These are phyloP conservation scores for Ptychobarbus kaznakovi DNA, from an alignment of 2,797 vertebrate genomes.

Conservation along the genomic window DNA sequence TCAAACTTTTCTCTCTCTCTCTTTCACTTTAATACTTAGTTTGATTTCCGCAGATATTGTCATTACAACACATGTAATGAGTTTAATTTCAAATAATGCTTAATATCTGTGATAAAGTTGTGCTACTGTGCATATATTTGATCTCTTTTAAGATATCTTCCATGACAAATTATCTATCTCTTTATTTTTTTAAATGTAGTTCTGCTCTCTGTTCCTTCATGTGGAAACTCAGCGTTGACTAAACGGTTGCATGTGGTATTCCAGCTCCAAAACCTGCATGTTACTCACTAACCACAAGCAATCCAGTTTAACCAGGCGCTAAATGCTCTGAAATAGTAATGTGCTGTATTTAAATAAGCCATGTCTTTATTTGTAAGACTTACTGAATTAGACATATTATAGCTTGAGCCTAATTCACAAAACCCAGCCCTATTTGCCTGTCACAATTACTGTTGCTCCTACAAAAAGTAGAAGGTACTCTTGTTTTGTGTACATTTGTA, in stretches of 20 bases:
- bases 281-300: constrained; percentile 17
- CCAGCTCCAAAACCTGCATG: not conserved
- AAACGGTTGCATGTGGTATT: constrained; percentile 15
- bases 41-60: constrained; percentile 54
- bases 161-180: not conserved
- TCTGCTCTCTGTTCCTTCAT: constrained; percentile 5
- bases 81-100: constrained; percentile 4
- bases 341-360: constrained; percentile 11
- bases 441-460: not conserved
- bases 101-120: not conserved
- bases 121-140: not conserved
- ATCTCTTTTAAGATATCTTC: not conserved
- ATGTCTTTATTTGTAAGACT: not conserved
- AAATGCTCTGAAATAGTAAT: not conserved
- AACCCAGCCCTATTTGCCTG: not conserved
- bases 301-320: constrained; percentile 28
- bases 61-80: not conserved
- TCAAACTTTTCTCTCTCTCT: constrained; percentile 65
- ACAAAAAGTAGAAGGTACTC: not conserved
- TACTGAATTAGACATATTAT: not conserved
- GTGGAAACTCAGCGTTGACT: constrained; percentile 9
- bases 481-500: not conserved
- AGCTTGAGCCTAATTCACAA: not conserved
- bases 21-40: constrained; percentile 59
- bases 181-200: not conserved